Evolutionary conservation across 2,797 vertebrate genomes (phyloP).

Genomic region (Valencia hispanica): DNA sequence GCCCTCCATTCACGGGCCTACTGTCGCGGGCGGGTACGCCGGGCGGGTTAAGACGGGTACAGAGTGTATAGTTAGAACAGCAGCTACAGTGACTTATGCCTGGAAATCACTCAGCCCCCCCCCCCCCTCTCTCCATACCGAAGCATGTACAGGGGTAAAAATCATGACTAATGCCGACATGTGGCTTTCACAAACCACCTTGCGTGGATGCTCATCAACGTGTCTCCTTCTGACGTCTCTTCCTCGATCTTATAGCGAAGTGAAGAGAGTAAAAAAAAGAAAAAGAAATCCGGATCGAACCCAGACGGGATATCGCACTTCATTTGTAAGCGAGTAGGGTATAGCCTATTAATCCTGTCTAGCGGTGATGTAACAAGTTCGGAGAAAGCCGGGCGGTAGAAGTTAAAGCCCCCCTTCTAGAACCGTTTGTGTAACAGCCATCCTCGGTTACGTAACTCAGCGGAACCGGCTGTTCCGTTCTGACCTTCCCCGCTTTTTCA

Average conservation of each 20-base stretch:
- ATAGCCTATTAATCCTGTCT: background rate
- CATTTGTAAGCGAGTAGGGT: background rate
- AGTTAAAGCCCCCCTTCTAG: background rate
- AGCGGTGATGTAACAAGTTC: slow-evolving; percentile 45
- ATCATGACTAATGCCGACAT: background rate
- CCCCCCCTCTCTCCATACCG: too few species aligned
- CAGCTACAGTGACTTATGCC: background rate
- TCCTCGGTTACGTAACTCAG: slow-evolving; percentile 54
- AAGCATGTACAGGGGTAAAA: background rate
- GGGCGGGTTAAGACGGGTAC: too few species aligned
- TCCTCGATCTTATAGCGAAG: too few species aligned
- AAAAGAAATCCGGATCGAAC: background rate
- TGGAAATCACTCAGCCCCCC: background rate
- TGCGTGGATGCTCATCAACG: too few species aligned
- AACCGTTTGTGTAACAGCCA: background rate
- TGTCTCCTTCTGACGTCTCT: too few species aligned
- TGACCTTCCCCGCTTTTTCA: background rate
- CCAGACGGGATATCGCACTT: background rate
- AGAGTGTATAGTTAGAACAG: too few species aligned
- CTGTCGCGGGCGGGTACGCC: too few species aligned
- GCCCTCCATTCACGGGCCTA: too few species aligned
- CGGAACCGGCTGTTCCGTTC: background rate
- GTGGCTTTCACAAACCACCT: background rate
- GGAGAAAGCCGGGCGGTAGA: background rate
- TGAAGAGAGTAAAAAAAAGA: background rate